Percentiles rank a stretch among this genome's conserved stretches.
These are phyloP conservation scores for Papilio aristodemus DNA, from an alignment of 1,140 invertebrate species.

Conservation along the genomic window DNA sequence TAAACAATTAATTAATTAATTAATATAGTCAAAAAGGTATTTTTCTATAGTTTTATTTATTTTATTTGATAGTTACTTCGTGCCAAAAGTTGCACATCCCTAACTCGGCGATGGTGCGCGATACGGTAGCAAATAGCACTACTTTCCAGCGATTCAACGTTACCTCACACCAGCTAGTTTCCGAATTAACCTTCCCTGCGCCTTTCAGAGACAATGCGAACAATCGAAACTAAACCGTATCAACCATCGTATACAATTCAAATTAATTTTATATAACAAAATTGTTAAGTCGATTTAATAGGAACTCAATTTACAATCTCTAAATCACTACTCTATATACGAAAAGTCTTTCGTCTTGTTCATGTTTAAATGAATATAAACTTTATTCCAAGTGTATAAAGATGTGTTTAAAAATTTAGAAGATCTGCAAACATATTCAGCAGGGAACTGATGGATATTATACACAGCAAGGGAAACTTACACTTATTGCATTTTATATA, in stretches of 20 bases:
- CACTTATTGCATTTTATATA: conserved; percentile 47
- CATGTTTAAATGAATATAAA: conserved; percentile 34
- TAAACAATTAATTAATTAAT: too few relatives aligned
- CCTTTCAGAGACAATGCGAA: conserved; percentile 36
- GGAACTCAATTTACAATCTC: conserved; percentile 61
- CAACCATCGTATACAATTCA: conserved; percentile 16
- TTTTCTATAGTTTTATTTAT: too few relatives aligned
- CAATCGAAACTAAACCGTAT: conserved; percentile 48
- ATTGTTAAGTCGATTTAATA: conserved; percentile 49
- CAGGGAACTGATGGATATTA: conserved; percentile 44
- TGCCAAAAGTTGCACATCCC: conserved; percentile 52
- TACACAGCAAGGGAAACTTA: conserved; percentile 46
- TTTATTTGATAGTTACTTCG: too few relatives aligned
- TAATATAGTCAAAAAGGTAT: too few relatives aligned
- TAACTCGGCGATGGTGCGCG: conserved; percentile 70
- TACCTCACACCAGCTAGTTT: conserved; percentile 71
- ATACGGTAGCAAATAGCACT: conserved; percentile 79
- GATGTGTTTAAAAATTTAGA: not conserved
- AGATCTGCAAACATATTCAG: conserved; percentile 30
- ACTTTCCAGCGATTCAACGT: conserved; percentile 74
- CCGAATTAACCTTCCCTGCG: conserved; percentile 53
- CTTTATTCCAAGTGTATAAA: conserved; percentile 34
- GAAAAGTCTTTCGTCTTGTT: conserved; percentile 44
- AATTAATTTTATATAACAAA: conserved; percentile 31
- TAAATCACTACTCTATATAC: conserved; percentile 51